Evolutionary conservation across 2,797 vertebrate genomes (phyloP).

Genomic region (Anas capensis): DNA sequence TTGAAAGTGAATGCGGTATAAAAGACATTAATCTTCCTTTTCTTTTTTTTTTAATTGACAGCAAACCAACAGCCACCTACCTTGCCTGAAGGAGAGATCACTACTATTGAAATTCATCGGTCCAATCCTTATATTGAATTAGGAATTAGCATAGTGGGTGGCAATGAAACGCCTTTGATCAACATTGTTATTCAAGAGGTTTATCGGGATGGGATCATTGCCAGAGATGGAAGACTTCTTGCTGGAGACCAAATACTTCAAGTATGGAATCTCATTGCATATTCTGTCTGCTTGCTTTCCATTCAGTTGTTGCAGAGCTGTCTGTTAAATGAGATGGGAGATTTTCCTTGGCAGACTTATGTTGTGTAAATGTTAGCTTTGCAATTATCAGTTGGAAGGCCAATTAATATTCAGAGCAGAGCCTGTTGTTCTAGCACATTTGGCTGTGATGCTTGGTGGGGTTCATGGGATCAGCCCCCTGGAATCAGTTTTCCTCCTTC

Average conservation of each 20-base stretch:
- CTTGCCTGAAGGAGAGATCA: conserved; percentile 97
- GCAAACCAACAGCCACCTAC: conserved; percentile 91
- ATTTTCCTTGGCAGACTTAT: conserved; percentile 21
- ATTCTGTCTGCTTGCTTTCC: conserved; percentile 44
- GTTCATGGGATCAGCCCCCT: not conserved
- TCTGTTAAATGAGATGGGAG: conserved; percentile 31
- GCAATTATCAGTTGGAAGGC: conserved; percentile 47
- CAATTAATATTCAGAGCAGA: conserved; percentile 57
- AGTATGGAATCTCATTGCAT: conserved; percentile 77
- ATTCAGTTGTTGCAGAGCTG: conserved; percentile 28
- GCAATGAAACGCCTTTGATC: conserved; percentile 97
- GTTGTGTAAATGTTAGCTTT: conserved; percentile 54
- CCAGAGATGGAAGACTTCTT: conserved; percentile 94
- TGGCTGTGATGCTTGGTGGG: not conserved
- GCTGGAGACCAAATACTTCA: conserved; percentile 98
- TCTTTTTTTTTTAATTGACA: conserved; percentile 73
- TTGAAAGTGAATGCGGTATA: conserved; percentile 31
- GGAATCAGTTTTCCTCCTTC: not conserved
- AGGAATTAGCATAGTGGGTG: conserved; percentile 97
- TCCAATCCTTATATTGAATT: conserved; percentile 95
- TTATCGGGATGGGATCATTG: conserved; percentile 95
- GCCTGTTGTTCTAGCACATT: conserved; percentile 15
- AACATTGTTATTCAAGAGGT: conserved; percentile 99
- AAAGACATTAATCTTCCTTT: conserved; percentile 62
- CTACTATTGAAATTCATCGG: conserved; percentile 95